Conservation (phyloP, 2,888 invertebrate species). For the Macaria notata region DNA sequence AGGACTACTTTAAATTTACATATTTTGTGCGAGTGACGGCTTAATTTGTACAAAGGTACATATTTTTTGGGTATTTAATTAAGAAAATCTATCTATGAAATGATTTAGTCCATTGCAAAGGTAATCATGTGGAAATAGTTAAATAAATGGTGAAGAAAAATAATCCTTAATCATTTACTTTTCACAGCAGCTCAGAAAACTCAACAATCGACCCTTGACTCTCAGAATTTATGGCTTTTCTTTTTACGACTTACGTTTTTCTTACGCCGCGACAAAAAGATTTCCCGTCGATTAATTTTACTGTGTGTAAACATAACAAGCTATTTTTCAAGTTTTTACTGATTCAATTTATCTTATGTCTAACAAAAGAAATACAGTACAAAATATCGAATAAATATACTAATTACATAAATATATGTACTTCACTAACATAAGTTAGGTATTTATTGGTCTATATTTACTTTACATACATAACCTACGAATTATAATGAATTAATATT, state of each 20-base stretch:
- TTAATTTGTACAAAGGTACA: neutral
- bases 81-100: no score
- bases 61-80: neutral
- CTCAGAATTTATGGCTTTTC: constrained; percentile 11
- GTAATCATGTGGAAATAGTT: neutral
- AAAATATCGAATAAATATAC: no score
- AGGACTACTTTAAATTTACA: neutral
- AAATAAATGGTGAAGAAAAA: constrained; percentile 2
- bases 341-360: no score
- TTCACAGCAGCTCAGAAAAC: constrained; percentile 11
- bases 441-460: no score
- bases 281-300: constrained; percentile 16
- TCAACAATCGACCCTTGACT: constrained; percentile 24
- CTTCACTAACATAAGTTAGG: no score
- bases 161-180: neutral
- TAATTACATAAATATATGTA: no score
- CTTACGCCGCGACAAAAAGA: constrained; percentile 4
- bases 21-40: constrained; percentile 10
- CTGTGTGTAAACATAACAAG: constrained; percentile 18
- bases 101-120: no score
- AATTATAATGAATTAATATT: no score
- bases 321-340: neutral
- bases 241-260: constrained; percentile 15
- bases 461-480: no score
- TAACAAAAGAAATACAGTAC: no score